A percentile compares a stretch with the other conserved stretches of the same genome.
These are phyloP conservation scores for Halcyon senegalensis DNA, from an alignment of 2,113 vertebrate genomes.

Conservation along the genomic window DNA sequence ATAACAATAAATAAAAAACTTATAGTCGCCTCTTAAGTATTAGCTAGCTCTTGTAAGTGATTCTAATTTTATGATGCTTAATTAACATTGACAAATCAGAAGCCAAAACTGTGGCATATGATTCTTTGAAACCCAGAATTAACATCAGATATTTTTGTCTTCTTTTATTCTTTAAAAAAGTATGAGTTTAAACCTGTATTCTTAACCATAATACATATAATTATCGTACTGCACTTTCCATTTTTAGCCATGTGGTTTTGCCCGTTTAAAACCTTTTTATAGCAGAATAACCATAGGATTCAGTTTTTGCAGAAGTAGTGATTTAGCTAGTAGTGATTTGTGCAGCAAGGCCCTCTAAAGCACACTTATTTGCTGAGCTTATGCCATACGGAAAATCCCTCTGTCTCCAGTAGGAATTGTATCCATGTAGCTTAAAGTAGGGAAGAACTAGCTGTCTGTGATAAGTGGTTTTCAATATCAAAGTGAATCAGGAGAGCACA, in stretches of 20 bases:
- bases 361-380: neutral
- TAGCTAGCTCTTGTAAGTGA: neutral
- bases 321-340: neutral
- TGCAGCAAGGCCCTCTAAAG: neutral
- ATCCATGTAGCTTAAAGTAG: neutral
- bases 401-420: neutral
- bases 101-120: neutral
- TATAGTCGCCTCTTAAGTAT: neutral
- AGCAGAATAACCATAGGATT: neutral
- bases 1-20: neutral
- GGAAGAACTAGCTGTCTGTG: neutral
- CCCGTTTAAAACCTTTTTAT: slow-evolving; percentile 2
- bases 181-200: neutral
- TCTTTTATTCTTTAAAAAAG: neutral
- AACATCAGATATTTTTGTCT: neutral
- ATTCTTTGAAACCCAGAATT: neutral
- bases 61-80: neutral
- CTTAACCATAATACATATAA: neutral
- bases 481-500: neutral
- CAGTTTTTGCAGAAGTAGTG: neutral
- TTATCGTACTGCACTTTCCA: neutral
- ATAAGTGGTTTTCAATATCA: neutral
- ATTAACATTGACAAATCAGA: neutral
- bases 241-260: neutral
- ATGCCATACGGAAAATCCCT: neutral